Evolutionary conservation across 2,113 vertebrate species (phyloP).

Genomic region (Xenopus borealis): DNA sequence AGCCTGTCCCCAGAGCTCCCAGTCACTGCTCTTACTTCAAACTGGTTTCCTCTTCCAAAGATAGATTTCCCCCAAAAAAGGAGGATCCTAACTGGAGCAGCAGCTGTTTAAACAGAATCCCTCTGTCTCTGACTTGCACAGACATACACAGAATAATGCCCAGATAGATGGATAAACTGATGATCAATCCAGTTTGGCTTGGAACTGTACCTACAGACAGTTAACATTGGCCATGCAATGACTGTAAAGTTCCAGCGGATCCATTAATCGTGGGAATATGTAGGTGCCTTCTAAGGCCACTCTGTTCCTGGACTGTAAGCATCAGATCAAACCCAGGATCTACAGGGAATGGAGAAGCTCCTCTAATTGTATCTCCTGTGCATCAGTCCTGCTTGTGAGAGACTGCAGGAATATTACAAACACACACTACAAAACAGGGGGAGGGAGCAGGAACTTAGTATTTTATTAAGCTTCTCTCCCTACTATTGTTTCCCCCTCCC

Average conservation of each 20-base stretch:
- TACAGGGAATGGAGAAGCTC: neutral
- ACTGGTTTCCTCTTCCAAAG: constrained; percentile 2
- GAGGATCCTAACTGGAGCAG: constrained; percentile 5
- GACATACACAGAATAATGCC: neutral
- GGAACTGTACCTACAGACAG: neutral
- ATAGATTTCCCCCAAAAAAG: constrained; percentile 17
- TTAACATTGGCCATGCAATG: neutral
- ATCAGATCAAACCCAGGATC: neutral
- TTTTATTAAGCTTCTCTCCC: constrained; percentile 36
- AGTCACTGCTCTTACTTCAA: constrained; percentile 1
- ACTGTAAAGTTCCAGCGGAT: neutral
- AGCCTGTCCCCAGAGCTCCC: neutral
- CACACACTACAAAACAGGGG: constrained; percentile 22
- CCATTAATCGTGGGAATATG: neutral
- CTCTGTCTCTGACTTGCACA: neutral
- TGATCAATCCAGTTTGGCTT: neutral
- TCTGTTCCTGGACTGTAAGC: neutral
- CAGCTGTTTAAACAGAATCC: constrained; percentile 20
- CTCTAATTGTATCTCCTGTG: constrained; percentile 21
- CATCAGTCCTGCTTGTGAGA: constrained; percentile 20
- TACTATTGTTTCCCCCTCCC: constrained; percentile 44
- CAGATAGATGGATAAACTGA: constrained; percentile 1
- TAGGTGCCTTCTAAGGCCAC: neutral
- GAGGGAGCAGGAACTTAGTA: constrained; percentile 37
- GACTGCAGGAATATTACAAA: constrained; percentile 28